A percentile compares a stretch with the other conserved stretches of the same genome.
Conservation (phyloP, 2,113 vertebrate species). For the Poeciliopsis prolifica region DNA sequence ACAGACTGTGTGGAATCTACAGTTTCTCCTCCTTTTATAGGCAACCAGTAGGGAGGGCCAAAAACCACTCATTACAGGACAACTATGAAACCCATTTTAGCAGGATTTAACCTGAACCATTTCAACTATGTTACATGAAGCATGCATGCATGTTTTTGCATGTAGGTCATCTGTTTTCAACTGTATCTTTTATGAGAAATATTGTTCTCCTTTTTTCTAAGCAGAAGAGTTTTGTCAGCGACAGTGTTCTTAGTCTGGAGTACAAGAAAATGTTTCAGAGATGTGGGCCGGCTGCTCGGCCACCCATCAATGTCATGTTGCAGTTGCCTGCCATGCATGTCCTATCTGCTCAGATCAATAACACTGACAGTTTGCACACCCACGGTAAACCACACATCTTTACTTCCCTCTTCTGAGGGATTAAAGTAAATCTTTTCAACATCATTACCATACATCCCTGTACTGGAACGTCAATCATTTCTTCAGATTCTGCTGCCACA, state of each 20-base stretch:
- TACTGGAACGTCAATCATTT: not conserved
- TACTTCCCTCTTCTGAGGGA: constrained; percentile 55
- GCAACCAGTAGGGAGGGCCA: no score
- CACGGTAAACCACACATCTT: constrained; percentile 9
- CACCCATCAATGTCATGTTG: constrained; percentile 68
- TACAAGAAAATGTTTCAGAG: constrained; percentile 60
- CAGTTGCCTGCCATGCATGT: constrained; percentile 66
- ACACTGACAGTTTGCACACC: constrained; percentile 65
- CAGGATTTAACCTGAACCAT: no score
- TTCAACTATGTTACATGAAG: no score
- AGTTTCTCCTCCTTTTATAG: no score
- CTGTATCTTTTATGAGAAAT: no score
- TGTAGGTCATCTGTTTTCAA: no score
- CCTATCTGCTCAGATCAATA: constrained; percentile 70
- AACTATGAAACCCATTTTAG: no score
- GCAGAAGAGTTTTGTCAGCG: constrained; percentile 5
- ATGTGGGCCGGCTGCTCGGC: constrained; percentile 59
- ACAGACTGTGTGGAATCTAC: no score
- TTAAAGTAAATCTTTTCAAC: constrained; percentile 59
- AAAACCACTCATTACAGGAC: no score
- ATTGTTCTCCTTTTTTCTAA: not conserved
- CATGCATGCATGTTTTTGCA: no score
- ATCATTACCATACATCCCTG: constrained; percentile 68
- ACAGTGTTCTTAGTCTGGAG: constrained; percentile 29
- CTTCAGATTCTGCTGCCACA: not conserved